phyloP scores from a whole-genome alignment of 2,888 invertebrate genomes.

The Cantharis rufa region DNA sequence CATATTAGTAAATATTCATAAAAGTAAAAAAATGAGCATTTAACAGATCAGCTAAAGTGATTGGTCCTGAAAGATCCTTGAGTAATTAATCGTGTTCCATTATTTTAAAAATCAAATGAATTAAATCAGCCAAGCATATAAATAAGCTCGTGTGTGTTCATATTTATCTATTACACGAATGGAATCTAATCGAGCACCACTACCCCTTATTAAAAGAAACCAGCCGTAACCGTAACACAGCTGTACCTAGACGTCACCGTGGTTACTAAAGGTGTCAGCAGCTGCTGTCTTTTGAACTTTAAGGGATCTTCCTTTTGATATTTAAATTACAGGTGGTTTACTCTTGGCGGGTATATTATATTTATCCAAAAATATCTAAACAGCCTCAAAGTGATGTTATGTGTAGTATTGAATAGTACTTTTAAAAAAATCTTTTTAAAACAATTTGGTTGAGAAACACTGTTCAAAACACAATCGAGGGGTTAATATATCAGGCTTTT shows the following conservation, averaged over 20 bases:
- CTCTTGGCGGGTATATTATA: background rate
- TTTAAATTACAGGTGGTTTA: constrained; percentile 25
- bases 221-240: constrained; percentile 35
- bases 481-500: background rate
- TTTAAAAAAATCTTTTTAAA: background rate
- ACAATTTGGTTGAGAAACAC: background rate
- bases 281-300: constrained; percentile 12
- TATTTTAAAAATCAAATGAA: constrained; percentile 24
- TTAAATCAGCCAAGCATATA: constrained; percentile 29
- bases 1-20: background rate
- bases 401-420: no score
- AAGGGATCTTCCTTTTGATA: background rate
- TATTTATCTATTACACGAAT: constrained; percentile 33
- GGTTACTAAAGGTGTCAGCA: constrained; percentile 34
- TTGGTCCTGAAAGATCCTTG: background rate
- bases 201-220: constrained; percentile 32
- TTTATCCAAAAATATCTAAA: background rate
- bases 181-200: constrained; percentile 36
- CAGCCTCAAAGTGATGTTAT: background rate
- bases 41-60: no score
- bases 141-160: constrained; percentile 37
- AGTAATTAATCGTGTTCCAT: background rate
- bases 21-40: background rate
- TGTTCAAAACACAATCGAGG: background rate
- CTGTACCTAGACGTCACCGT: constrained; percentile 38